Percentiles rank a stretch among this genome's conserved stretches.
Conservation (phyloP, 2,888 invertebrate species). For the Caenorhabditis panamensis region DNA sequence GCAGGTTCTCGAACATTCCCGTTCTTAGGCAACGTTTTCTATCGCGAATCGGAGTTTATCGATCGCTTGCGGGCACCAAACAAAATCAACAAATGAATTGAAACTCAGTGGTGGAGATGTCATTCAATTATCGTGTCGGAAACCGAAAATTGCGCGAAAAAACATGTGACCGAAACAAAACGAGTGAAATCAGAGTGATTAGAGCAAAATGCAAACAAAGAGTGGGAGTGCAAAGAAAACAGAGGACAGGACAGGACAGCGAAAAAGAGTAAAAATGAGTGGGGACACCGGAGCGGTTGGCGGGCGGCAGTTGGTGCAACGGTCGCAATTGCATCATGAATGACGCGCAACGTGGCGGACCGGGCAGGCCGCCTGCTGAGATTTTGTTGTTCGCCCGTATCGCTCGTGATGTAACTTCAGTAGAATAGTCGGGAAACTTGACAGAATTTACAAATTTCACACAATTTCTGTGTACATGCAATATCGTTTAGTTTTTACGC, state of each 20-base stretch:
- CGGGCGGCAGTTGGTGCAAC: slow-evolving; percentile 20
- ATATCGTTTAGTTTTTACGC: no score
- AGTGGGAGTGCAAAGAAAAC: slow-evolving; percentile 5
- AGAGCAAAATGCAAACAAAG: slow-evolving; percentile 12
- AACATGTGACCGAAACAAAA: slow-evolving; percentile 26
- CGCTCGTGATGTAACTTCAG: background rate
- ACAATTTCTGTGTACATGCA: no score
- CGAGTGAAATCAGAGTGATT: slow-evolving; percentile 19
- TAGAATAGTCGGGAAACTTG: background rate
- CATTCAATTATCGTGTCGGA: slow-evolving; percentile 20
- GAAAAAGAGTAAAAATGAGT: background rate
- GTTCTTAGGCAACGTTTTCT: slow-evolving; percentile 61
- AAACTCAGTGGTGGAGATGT: slow-evolving; percentile 38
- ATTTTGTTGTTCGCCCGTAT: background rate
- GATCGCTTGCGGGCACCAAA: background rate
- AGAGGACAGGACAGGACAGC: background rate
- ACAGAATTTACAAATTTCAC: no score
- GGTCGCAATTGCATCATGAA: slow-evolving; percentile 32
- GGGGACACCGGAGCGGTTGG: background rate
- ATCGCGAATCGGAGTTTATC: slow-evolving; percentile 21
- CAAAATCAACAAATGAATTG: background rate
- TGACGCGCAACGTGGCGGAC: slow-evolving; percentile 30
- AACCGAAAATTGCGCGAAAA: slow-evolving; percentile 3
- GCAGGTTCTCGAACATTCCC: slow-evolving; percentile 56
- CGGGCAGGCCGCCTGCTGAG: background rate